phyloP scores from a whole-genome alignment of 2,797 vertebrate species.

The Dryobates pubescens region DNA sequence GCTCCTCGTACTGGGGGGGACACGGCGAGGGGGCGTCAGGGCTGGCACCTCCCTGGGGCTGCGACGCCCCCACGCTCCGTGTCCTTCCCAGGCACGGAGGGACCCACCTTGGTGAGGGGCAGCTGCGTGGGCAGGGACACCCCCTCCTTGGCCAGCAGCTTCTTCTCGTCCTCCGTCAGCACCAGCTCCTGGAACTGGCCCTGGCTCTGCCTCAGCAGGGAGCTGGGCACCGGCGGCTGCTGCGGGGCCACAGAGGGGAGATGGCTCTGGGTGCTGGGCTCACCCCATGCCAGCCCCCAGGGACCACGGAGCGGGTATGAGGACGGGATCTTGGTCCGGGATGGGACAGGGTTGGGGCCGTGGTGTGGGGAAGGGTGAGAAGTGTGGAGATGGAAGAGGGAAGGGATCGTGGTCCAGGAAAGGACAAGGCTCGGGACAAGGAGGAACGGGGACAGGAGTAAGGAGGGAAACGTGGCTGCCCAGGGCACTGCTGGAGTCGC shows the following conservation, averaged over 20 bases:
- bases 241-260: accelerated
- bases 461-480: neutral
- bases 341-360: neutral
- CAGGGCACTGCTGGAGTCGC: too few species aligned
- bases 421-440: neutral
- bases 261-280: neutral
- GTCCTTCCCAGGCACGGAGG: accelerated
- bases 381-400: neutral
- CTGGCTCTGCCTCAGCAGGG: slow-evolving; percentile 65
- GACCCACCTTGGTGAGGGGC: slow-evolving; percentile 90
- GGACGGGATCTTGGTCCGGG: neutral
- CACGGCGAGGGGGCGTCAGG: neutral
- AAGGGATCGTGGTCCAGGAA: neutral
- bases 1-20: slow-evolving; percentile 86
- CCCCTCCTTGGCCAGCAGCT: slow-evolving; percentile 92
- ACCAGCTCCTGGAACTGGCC: slow-evolving; percentile 85
- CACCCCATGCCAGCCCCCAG: accelerated
- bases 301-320: accelerated
- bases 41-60: accelerated
- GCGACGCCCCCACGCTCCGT: accelerated
- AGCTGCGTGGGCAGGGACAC: slow-evolving; percentile 86
- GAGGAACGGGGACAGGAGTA: too few species aligned
- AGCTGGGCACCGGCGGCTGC: slow-evolving; percentile 15
- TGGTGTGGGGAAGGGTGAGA: neutral
- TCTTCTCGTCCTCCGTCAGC: slow-evolving; percentile 94